These are phyloP conservation scores for Criorhina ranunculi DNA, from an alignment of 2,888 invertebrate species.

Conservation along the genomic window DNA sequence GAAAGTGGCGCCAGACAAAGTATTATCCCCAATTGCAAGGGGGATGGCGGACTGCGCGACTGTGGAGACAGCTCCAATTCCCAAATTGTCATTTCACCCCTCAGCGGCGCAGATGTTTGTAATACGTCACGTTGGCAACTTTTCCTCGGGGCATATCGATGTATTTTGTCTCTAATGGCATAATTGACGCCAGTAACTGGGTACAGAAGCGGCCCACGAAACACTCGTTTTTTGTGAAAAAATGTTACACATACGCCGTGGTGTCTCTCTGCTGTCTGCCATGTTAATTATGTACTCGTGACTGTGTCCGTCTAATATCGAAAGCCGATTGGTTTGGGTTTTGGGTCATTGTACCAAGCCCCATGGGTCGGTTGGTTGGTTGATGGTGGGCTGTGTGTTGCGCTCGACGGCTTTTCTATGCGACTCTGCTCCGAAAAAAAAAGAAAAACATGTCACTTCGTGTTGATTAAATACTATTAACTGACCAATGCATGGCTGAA, in stretches of 20 bases:
- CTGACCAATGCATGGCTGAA: slow-evolving; percentile 73
- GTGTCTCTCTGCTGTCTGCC: slow-evolving; percentile 28
- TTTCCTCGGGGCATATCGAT: slow-evolving; percentile 11
- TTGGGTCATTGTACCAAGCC: slow-evolving; percentile 62
- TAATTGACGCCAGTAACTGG: slow-evolving; percentile 27
- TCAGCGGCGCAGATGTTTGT: not conserved
- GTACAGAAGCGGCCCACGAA: not conserved
- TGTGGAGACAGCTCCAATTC: not conserved
- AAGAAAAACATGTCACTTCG: slow-evolving; percentile 52
- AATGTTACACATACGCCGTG: slow-evolving; percentile 63
- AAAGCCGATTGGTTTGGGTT: slow-evolving; percentile 46
- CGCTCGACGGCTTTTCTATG: slow-evolving; percentile 51
- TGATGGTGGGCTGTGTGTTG: slow-evolving; percentile 34
- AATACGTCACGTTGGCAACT: not conserved
- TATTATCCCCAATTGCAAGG: slow-evolving; percentile 12
- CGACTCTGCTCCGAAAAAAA: slow-evolving; percentile 12
- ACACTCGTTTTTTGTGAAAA: not conserved
- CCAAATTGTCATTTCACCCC: slow-evolving; percentile 25
- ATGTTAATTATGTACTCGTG: slow-evolving; percentile 46
- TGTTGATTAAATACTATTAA: slow-evolving; percentile 63
- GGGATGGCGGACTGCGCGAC: not conserved
- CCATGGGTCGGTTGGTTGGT: not conserved
- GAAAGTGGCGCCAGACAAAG: slow-evolving; percentile 64
- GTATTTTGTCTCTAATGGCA: slow-evolving; percentile 38
- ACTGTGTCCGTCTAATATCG: slow-evolving; percentile 22